Base-by-base conservation (phyloP, 2,113 vertebrate species). In the Phyllostomus hastatus region DNA sequence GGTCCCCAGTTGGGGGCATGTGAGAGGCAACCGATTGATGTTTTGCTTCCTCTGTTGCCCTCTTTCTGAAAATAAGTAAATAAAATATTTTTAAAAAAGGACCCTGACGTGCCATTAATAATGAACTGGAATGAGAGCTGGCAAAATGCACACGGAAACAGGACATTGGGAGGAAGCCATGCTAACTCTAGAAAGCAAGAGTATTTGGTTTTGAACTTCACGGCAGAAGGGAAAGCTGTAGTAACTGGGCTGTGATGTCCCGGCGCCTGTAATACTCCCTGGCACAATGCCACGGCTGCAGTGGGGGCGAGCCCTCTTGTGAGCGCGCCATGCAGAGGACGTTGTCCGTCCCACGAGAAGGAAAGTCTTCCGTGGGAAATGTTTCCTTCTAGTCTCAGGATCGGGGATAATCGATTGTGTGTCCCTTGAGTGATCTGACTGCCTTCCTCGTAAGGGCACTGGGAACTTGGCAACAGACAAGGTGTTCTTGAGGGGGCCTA, bases 91-190 rank as follows among this genome's bases (percentile, higher is more conserved):
- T 61, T 61, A 4, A 61, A 61, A 64, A 64, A 78, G 10, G 41
- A 41, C 28, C 69, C 57, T 22, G 28, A 94, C 5, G 33, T 69
- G 16, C 43, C 57, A 59, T 48, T 83, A 75, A 90, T 57, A 61
- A 86, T 59, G 72, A 94, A 88, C 84, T 35, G 54, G 12, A 33
- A 59, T 85, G n/a, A 94, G n/a, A 79, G 28, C 19, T 20, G 70
- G 31, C 41, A 88, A 95, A 94, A 94, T 35, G 80, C 0, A 70
- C 15, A 46, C 4, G 16, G 48, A 43, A 93, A 96, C 10, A 57
- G 70, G 50, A 96, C 95, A 93, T 70, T 11, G 50, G 80, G 43
- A 84, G 76, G 88, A 94, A 76, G 57, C 43, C 52, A 33, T 43
- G 31, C n/a, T 75, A 79, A 73, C 2, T 35, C 41, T 79, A 46